Base-by-base conservation (phyloP, 2,797 vertebrate species). In the Girardinus metallicus region DNA sequence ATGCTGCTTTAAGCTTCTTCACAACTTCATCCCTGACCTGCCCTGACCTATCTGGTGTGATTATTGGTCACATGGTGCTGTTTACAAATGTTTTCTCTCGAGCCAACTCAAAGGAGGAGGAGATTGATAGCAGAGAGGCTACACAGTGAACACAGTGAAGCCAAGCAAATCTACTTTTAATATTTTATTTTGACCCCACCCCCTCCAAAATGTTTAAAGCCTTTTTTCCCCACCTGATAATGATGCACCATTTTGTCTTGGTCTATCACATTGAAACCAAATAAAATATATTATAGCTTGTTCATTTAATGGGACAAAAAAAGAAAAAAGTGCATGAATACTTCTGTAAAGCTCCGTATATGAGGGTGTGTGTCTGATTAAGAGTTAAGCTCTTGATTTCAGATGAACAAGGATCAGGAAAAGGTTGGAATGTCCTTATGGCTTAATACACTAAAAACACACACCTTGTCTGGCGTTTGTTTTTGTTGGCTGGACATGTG, bases 401-500 rank as follows among this genome's bases (percentile, higher is more conserved):
- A 80, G 77, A 71, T 44, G 73, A 89, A 86, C 76, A 85, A 70
- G 80, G 86, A 86, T 89, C 87, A 88, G 55, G 80, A 79, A 46
- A 44, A 5, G 12, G 77, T 79, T 85, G 89, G 91, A 93, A 91
- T 92, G 87, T 88, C 74, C 71, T 80, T 31, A 75, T 85, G 81
- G 81, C 83, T 79, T 34, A 80, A 84, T 29, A 36, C 49, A 74
- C 36, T 70, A 79, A 79, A 79, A 75, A 77, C 81, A 77, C 76
- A 87, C 74, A 90, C 81, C 74, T 87, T 80, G 29, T 68, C 66
- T 70, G 60, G 3, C n/a, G 11, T 55, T 9, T 53, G 74, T 66
- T 87, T 73, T 81, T 66, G 75, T 49, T 86, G 81, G 82, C 79
- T 84, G 77, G 49, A 68, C 23, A 64, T 68, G 80, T 44, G 44